Conservation (phyloP, 2,113 vertebrate species). For the Microtus ochrogaster region DNA sequence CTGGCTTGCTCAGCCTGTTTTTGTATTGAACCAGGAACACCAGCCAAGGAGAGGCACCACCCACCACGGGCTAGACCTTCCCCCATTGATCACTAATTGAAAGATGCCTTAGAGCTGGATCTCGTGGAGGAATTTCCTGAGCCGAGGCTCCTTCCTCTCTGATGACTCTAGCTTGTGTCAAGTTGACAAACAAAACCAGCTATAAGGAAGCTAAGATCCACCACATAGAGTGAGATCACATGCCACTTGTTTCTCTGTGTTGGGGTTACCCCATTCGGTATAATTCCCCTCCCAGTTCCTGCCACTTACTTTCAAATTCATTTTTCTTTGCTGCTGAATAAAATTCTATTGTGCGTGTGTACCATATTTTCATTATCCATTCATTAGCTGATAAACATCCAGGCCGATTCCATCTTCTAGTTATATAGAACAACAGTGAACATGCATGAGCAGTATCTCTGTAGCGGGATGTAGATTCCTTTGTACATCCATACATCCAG, state of each 20-base stretch:
- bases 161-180: background rate
- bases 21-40: background rate
- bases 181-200: background rate
- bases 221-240: background rate
- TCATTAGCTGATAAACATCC: background rate
- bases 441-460: background rate
- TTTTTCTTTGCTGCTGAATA: background rate
- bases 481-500: background rate
- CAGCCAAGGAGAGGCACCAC: background rate
- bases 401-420: background rate
- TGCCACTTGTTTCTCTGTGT: background rate
- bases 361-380: background rate
- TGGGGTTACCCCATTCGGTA: background rate
- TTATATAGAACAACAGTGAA: background rate
- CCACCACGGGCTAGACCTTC: background rate
- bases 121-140: background rate
- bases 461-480: background rate
- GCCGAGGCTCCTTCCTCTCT: background rate
- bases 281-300: background rate
- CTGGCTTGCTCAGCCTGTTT: background rate
- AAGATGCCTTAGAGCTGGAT: background rate
- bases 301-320: background rate
- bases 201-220: background rate
- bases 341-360: background rate
- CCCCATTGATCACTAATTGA: background rate